Percentiles rank a stretch among this genome's conserved stretches.
Evolutionary conservation across 1,140 invertebrate genomes (phyloP).

Genomic region (Eumaeus atala): DNA sequence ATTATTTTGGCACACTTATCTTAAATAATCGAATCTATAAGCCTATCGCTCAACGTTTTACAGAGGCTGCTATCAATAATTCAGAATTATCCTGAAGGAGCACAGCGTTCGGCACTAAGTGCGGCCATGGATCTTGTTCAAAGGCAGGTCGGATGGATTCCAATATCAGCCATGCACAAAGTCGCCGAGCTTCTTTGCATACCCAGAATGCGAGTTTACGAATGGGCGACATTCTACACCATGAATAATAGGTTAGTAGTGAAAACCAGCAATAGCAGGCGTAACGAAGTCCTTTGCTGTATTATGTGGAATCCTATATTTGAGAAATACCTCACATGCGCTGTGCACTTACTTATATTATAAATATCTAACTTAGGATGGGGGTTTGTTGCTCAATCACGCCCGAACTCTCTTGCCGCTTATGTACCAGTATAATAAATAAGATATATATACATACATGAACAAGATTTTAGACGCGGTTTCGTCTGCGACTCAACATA

Average conservation of each 20-base stretch:
- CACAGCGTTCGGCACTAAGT: slow-evolving; percentile 41
- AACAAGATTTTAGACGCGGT: too few species aligned
- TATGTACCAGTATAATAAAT: too few species aligned
- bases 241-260: slow-evolving; percentile 89
- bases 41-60: slow-evolving; percentile 18
- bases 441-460: too few species aligned
- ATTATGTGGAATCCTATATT: too few species aligned
- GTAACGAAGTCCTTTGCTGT: too few species aligned
- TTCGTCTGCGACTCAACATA: too few species aligned
- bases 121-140: slow-evolving; percentile 54
- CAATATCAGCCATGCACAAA: slow-evolving; percentile 97
- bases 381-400: too few species aligned
- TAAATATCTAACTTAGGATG: too few species aligned
- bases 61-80: slow-evolving; percentile 47
- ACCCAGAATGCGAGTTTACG: slow-evolving; percentile 97
- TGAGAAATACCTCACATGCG: too few species aligned
- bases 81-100: slow-evolving; percentile 51
- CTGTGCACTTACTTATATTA: too few species aligned
- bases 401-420: too few species aligned
- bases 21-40: background rate
- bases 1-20: too few species aligned
- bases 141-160: slow-evolving; percentile 75
- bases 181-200: slow-evolving; percentile 91
- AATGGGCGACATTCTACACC: slow-evolving; percentile 99
- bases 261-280: background rate